Evolutionary conservation across 2,888 invertebrate species (phyloP).

Genomic region (Bruchidius siliquastri): DNA sequence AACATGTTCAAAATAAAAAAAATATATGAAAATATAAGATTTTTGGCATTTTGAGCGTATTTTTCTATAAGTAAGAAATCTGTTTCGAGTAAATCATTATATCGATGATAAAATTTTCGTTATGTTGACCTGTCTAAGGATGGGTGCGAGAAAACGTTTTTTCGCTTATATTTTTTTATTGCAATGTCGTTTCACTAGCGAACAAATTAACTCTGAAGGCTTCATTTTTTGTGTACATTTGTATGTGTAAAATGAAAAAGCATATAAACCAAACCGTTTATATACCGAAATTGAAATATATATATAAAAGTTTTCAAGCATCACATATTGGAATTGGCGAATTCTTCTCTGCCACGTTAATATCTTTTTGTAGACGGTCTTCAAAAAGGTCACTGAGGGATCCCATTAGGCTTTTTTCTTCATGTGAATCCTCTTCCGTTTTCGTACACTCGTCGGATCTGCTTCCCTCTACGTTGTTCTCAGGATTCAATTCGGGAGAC

Average conservation of each 20-base stretch:
- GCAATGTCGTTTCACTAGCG: too few species aligned
- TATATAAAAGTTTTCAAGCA: neutral
- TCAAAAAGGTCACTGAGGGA: neutral
- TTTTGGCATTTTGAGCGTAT: too few species aligned
- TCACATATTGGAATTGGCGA: neutral
- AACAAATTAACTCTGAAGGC: too few species aligned
- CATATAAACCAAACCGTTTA: neutral
- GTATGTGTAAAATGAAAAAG: conserved; percentile 2
- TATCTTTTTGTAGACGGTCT: neutral
- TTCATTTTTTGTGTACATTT: too few species aligned
- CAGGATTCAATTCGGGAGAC: neutral
- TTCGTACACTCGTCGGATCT: neutral
- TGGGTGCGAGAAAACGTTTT: too few species aligned
- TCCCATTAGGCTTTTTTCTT: neutral
- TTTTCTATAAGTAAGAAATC: too few species aligned
- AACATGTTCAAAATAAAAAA: too few species aligned
- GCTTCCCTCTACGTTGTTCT: neutral
- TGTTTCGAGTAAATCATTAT: too few species aligned
- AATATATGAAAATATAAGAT: too few species aligned
- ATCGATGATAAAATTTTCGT: too few species aligned
- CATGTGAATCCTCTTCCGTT: neutral
- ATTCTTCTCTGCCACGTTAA: neutral
- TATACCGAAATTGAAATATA: neutral
- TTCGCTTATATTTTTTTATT: too few species aligned
- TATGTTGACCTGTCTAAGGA: too few species aligned